phyloP scores from a whole-genome alignment of 2,888 invertebrate genomes.

The Taphrorychus bicolor region DNA sequence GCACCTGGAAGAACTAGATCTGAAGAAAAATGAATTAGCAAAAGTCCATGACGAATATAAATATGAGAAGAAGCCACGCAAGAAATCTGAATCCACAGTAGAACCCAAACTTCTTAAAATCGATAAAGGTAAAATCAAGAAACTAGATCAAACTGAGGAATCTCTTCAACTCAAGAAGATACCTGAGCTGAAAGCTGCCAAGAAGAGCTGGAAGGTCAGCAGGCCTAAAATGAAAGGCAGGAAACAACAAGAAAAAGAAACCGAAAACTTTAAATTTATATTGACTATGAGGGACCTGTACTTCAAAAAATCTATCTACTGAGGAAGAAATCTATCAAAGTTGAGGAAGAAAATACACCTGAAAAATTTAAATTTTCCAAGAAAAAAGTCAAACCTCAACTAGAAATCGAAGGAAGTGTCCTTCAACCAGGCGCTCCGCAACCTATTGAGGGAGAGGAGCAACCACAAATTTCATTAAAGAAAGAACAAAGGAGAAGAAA shows the following conservation, averaged over 20 bases:
- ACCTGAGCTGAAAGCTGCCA: conserved; percentile 46
- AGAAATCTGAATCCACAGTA: conserved; percentile 45
- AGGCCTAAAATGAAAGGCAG: conserved; percentile 47
- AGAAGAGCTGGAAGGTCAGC: conserved; percentile 47
- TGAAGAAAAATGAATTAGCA: conserved; percentile 56
- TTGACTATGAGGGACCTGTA: conserved; percentile 55
- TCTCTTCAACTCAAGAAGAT: conserved; percentile 57
- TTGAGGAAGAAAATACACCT: conserved; percentile 52
- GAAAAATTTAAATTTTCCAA: conserved; percentile 46
- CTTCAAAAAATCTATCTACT: conserved; percentile 54
- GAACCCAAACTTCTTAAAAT: conserved; percentile 52
- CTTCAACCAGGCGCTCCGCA: conserved; percentile 52
- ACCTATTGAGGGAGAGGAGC: conserved; percentile 53
- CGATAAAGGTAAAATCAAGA: conserved; percentile 56
- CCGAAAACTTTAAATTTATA: conserved; percentile 54
- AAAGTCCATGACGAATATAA: conserved; percentile 55
- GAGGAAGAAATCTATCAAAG: conserved; percentile 52
- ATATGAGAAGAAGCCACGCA: conserved; percentile 45
- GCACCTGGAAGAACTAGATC: conserved; percentile 58
- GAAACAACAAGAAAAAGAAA: conserved; percentile 50
- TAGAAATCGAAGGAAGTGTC: conserved; percentile 46
- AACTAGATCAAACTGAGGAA: conserved; percentile 52
- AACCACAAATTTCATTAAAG: conserved; percentile 58
- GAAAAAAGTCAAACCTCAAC: conserved; percentile 56
- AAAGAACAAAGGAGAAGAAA: conserved; percentile 54